phyloP scores from a whole-genome alignment of 35 echinoderm and acorn worm genomes.

The Heliocidaris tuberculata region DNA sequence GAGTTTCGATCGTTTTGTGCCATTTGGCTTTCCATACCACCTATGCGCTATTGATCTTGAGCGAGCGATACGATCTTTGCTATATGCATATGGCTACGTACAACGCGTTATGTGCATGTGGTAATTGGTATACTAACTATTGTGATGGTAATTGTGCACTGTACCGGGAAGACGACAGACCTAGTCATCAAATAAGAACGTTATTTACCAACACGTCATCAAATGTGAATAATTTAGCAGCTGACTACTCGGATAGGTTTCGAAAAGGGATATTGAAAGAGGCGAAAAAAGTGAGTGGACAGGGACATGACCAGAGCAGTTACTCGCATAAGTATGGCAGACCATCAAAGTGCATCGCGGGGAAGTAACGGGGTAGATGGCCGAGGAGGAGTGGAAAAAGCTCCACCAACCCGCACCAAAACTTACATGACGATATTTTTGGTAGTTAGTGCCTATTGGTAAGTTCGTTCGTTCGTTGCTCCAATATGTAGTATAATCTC shows the following conservation, averaged over 20 bases:
- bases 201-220: background rate
- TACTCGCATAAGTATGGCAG: background rate
- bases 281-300: background rate
- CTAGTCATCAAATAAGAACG: no score
- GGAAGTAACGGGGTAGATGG: background rate
- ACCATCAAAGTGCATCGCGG: background rate
- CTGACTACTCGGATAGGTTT: background rate
- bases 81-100: no score
- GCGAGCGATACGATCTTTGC: no score
- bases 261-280: background rate
- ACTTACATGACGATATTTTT: background rate
- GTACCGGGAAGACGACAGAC: no score
- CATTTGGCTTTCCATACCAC: no score
- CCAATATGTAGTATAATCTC: no score
- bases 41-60: no score
- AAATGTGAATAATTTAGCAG: background rate
- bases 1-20: no score
- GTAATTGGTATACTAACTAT: no score
- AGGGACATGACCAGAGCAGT: background rate
- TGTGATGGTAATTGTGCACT: no score
- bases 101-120: no score
- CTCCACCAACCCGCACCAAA: background rate
- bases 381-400: background rate
- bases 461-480: background rate
- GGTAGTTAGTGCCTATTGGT: background rate